These are phyloP conservation scores for Esox masquinongy DNA, from an alignment of 2,797 vertebrate species.

Conservation along the genomic window DNA sequence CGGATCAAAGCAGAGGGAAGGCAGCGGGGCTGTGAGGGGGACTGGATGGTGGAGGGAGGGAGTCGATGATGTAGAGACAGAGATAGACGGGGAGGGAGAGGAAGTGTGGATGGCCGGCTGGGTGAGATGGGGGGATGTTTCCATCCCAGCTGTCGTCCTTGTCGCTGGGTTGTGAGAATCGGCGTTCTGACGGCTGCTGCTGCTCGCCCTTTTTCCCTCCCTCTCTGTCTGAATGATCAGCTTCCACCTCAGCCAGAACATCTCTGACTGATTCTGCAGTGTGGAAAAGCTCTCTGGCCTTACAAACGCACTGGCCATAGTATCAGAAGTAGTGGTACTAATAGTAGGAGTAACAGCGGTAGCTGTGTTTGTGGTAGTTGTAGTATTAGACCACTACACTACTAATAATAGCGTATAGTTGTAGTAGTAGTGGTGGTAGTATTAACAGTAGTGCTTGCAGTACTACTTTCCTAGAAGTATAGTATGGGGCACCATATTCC, in stretches of 20 bases:
- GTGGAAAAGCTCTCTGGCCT: neutral
- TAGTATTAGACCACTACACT: neutral
- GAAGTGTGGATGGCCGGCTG: neutral
- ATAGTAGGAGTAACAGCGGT: neutral
- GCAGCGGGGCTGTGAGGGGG: constrained; percentile 23
- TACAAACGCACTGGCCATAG: neutral
- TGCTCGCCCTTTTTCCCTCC: constrained; percentile 21
- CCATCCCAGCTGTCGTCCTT: constrained; percentile 72
- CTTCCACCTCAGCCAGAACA: constrained; percentile 23
- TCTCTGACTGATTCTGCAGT: neutral
- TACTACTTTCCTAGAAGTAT: neutral
- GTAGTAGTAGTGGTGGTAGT: neutral
- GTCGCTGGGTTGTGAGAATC: constrained; percentile 66
- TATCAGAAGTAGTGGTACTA: neutral
- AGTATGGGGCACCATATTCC: neutral
- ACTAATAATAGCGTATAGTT: too few species aligned
- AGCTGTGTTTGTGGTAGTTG: neutral
- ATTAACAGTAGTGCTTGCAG: neutral
- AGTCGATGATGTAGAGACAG: neutral
- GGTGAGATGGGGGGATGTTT: constrained; percentile 51
- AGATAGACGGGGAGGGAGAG: neutral
- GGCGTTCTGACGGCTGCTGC: constrained; percentile 48
- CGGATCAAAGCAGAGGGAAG: constrained; percentile 29
- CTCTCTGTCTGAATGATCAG: constrained; percentile 39
- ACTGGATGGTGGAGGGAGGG: constrained; percentile 13